Evolutionary conservation across 2,888 invertebrate genomes (phyloP).

Genomic region (Chouioia cunea): DNA sequence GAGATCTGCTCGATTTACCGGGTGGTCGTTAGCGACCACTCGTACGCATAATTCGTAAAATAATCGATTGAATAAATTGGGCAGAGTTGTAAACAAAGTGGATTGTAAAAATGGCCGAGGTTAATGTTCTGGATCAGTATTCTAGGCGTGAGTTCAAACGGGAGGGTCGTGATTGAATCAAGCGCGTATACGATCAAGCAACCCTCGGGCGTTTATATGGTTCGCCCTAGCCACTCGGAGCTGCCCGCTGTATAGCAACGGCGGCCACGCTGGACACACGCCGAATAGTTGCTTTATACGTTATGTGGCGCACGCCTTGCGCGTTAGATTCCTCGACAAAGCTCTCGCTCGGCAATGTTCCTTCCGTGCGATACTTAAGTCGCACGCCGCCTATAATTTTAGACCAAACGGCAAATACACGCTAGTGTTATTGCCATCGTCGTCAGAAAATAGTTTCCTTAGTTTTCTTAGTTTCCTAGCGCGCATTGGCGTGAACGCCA

Average conservation of each 20-base stretch:
- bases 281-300: slow-evolving; percentile 26
- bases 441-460: slow-evolving; percentile 21
- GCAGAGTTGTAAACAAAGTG: slow-evolving; percentile 25
- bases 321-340: not conserved
- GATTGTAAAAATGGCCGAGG: slow-evolving; percentile 31
- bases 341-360: not conserved
- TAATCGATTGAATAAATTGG: no score
- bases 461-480: no score
- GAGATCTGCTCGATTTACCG: no score
- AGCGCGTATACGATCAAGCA: slow-evolving; percentile 32
- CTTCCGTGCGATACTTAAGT: not conserved
- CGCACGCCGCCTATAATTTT: slow-evolving; percentile 6
- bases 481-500: no score
- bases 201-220: slow-evolving; percentile 57
- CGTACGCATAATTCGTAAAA: no score
- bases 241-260: not conserved
- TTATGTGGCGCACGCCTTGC: slow-evolving; percentile 5
- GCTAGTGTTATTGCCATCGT: slow-evolving; percentile 6
- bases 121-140: slow-evolving; percentile 57
- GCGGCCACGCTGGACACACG: slow-evolving; percentile 10
- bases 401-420: slow-evolving; percentile 4
- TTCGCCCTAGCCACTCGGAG: slow-evolving; percentile 12
- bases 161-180: slow-evolving; percentile 64
- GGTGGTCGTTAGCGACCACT: no score
- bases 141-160: slow-evolving; percentile 56